phyloP scores from a whole-genome alignment of 2,888 invertebrate species.

The Nemoura dubitans region DNA sequence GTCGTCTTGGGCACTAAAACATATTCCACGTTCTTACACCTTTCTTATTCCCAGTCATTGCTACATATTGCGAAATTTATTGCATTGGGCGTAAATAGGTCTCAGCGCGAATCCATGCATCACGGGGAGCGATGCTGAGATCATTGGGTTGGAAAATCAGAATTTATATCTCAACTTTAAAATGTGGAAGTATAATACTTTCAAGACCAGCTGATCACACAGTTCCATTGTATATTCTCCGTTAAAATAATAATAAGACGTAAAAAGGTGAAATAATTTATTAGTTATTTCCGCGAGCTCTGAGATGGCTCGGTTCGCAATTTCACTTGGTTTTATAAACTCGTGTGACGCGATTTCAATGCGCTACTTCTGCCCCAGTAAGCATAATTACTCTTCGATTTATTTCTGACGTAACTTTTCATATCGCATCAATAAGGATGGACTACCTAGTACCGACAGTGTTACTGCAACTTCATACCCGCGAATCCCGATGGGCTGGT shows the following conservation, averaged over 20 bases:
- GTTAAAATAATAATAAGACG: neutral
- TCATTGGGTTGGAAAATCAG: slow-evolving; percentile 20
- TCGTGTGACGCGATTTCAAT: neutral
- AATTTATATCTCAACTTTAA: slow-evolving; percentile 26
- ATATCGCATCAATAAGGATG: neutral
- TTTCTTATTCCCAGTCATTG: slow-evolving; percentile 1
- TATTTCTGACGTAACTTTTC: neutral
- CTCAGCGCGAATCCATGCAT: slow-evolving; percentile 4
- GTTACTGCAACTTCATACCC: neutral
- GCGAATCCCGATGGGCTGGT: no score
- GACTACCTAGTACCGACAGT: neutral
- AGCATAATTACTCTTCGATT: neutral
- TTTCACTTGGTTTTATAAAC: neutral
- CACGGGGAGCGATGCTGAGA: neutral
- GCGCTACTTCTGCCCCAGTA: neutral
- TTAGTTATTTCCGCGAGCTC: neutral
- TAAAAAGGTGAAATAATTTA: slow-evolving; percentile 10
- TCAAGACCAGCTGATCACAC: slow-evolving; percentile 29
- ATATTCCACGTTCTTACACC: neutral
- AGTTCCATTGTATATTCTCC: slow-evolving; percentile 16
- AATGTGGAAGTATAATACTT: slow-evolving; percentile 18
- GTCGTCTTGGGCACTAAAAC: neutral
- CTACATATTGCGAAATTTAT: slow-evolving; percentile 21
- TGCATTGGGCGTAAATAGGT: neutral
- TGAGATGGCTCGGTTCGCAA: neutral